Evolutionary conservation across 2,797 vertebrate species (phyloP).

Genomic region (Gambusia yucatana): DNA sequence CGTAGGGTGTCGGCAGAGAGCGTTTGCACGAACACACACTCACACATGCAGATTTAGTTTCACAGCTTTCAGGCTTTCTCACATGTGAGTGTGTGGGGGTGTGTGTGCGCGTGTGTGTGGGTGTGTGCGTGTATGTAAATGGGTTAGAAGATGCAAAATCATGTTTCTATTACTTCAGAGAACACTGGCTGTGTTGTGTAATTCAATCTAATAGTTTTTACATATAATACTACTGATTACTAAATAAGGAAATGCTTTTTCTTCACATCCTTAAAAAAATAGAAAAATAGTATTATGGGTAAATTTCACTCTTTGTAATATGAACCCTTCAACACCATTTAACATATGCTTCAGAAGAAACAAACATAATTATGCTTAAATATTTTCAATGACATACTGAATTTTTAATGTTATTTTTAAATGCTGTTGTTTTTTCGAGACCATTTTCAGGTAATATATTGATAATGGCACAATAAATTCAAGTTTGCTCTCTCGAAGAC

Average conservation of each 20-base stretch:
- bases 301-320: neutral
- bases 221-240: neutral
- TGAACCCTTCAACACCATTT: neutral
- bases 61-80: neutral
- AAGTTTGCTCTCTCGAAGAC: too few species aligned
- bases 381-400: neutral
- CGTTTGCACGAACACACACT: conserved; percentile 3
- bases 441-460: too few species aligned
- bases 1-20: neutral
- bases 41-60: conserved; percentile 15
- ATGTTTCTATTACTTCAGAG: neutral
- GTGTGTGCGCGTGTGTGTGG: too few species aligned
- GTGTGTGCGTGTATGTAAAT: neutral
- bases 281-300: neutral
- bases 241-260: neutral
- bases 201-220: neutral
- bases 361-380: neutral
- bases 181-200: neutral
- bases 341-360: neutral
- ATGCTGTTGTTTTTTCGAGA: neutral
- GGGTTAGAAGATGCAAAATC: neutral
- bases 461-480: too few species aligned
- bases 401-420: neutral
- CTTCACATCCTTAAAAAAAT: neutral
- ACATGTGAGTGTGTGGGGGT: too few species aligned